Percentiles rank a stretch among this genome's conserved stretches.
Conservation (phyloP, 92 coral and sea anemone genomes). For the Actinernus sp. region DNA sequence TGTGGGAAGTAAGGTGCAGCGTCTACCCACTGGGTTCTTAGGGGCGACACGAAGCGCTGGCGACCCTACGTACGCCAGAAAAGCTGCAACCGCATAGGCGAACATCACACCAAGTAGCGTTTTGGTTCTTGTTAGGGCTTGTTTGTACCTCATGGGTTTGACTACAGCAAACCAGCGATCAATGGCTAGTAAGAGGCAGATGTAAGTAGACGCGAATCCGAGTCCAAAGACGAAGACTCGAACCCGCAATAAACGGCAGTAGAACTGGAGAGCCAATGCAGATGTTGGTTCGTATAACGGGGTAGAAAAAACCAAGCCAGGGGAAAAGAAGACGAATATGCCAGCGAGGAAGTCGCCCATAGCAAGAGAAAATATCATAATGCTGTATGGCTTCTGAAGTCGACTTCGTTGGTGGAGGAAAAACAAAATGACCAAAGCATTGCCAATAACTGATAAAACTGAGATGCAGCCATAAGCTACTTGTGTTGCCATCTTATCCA, state of each 20-base stretch:
- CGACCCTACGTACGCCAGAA: slow-evolving; percentile 45
- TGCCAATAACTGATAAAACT: slow-evolving; percentile 66
- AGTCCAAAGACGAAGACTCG: slow-evolving; percentile 59
- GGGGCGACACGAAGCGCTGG: slow-evolving; percentile 33
- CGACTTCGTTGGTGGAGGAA: slow-evolving; percentile 48
- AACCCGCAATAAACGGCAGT: slow-evolving; percentile 65
- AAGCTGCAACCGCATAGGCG: slow-evolving; percentile 56
- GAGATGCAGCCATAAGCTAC: slow-evolving; percentile 68
- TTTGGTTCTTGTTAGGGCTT: slow-evolving; percentile 24
- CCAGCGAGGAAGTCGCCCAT: slow-evolving; percentile 80
- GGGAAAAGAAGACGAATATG: slow-evolving; percentile 63
- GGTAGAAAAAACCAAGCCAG: slow-evolving; percentile 56
- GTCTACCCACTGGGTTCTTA: slow-evolving; percentile 49
- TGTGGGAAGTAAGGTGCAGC: slow-evolving; percentile 48
- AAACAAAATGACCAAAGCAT: slow-evolving; percentile 56
- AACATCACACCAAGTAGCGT: slow-evolving; percentile 42
- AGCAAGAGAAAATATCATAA: slow-evolving; percentile 74
- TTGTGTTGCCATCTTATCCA: slow-evolving; percentile 1
- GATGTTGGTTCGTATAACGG: slow-evolving; percentile 46
- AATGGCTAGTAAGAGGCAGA: slow-evolving; percentile 65
- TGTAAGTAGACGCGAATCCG: slow-evolving; percentile 76
- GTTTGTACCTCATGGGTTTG: slow-evolving; percentile 54
- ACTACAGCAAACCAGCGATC: slow-evolving; percentile 91
- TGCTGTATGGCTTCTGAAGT: slow-evolving; percentile 74
- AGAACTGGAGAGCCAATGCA: slow-evolving; percentile 46